Evolutionary conservation across 2,888 invertebrate genomes (phyloP).

Genomic region (Trachelus troglodyta): DNA sequence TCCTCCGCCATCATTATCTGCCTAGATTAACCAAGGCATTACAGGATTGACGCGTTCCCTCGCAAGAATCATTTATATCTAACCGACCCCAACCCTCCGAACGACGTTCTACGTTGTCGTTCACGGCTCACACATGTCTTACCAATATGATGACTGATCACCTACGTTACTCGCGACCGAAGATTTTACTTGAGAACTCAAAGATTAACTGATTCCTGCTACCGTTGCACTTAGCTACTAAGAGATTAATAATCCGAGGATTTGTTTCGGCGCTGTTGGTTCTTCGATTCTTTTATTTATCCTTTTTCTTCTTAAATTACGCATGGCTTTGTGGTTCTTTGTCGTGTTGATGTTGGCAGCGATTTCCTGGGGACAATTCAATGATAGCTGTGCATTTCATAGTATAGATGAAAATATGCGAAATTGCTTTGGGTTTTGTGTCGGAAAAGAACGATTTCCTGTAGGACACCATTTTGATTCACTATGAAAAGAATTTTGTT

Average conservation of each 20-base stretch:
- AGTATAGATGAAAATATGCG: too few species aligned
- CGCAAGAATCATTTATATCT: slow-evolving; percentile 4
- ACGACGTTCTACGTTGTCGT: slow-evolving; percentile 5
- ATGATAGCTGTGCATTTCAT: too few species aligned
- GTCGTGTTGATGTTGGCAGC: too few species aligned
- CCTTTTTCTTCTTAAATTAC: neutral
- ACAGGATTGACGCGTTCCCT: slow-evolving; percentile 20
- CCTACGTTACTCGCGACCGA: neutral
- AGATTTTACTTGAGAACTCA: neutral
- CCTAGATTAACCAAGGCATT: slow-evolving; percentile 20
- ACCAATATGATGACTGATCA: slow-evolving; percentile 13
- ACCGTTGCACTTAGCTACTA: neutral
- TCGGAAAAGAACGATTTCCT: neutral
- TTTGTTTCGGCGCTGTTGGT: neutral
- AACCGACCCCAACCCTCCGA: neutral
- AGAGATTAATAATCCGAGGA: neutral
- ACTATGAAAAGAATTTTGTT: neutral
- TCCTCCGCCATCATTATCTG: slow-evolving; percentile 11
- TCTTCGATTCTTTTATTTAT: neutral
- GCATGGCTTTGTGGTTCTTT: neutral
- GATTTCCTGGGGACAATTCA: too few species aligned
- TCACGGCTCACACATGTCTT: slow-evolving; percentile 1
- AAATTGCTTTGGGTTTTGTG: neutral
- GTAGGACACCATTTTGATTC: neutral
- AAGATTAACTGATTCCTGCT: neutral